Conservation (phyloP, 2,888 invertebrate genomes). For the Ephialtes manifestator region DNA sequence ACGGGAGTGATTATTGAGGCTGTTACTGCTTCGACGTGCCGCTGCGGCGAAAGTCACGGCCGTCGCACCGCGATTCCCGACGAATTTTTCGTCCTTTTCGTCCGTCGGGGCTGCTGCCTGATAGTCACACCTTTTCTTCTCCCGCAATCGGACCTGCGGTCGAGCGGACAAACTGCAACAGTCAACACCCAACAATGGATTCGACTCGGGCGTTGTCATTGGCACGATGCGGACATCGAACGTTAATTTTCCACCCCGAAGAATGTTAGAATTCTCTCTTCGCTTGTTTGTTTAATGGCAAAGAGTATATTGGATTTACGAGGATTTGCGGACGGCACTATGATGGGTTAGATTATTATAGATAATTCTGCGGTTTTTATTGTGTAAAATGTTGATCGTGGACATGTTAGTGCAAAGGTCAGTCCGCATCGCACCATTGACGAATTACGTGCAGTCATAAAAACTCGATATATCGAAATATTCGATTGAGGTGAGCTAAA, state of each 20-base stretch:
- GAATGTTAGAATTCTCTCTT: constrained; percentile 35
- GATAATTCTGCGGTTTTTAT: constrained; percentile 17
- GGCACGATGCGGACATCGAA: constrained; percentile 81
- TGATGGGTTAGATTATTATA: not conserved
- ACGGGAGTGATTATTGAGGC: constrained; percentile 69
- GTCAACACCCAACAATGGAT: constrained; percentile 84
- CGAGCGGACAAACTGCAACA: constrained; percentile 93
- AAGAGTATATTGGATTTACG: not conserved
- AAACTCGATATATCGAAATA: constrained; percentile 37
- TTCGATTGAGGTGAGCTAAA: not conserved
- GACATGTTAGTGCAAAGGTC: constrained; percentile 62
- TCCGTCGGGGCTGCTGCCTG: constrained; percentile 81
- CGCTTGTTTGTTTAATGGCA: not conserved
- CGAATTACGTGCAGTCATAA: constrained; percentile 72
- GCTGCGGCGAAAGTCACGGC: constrained; percentile 54
- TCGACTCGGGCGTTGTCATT: constrained; percentile 82
- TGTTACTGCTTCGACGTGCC: constrained; percentile 70
- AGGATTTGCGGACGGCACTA: not conserved
- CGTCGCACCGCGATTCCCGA: constrained; percentile 59
- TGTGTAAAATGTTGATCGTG: constrained; percentile 40
- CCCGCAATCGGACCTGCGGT: constrained; percentile 90
- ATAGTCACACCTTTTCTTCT: constrained; percentile 95
- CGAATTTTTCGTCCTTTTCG: constrained; percentile 69
- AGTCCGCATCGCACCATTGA: constrained; percentile 84
- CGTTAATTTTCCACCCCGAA: constrained; percentile 34